Evolutionary conservation across 2,797 vertebrate species (phyloP).

Genomic region (Microhierax caerulescens): DNA sequence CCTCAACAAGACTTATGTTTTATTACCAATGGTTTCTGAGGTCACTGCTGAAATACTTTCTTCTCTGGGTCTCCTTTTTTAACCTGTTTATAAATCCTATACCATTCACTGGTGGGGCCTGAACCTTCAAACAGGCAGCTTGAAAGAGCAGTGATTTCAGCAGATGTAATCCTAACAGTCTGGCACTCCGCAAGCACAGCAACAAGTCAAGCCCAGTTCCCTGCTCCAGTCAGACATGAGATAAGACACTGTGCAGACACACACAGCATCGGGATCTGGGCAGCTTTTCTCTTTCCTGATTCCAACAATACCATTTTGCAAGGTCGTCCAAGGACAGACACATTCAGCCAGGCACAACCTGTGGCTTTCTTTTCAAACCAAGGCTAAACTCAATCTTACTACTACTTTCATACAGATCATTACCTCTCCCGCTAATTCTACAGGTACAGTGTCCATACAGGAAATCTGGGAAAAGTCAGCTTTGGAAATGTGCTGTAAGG

Average conservation of each 20-base stretch:
- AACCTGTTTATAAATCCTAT: not conserved
- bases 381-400: not conserved
- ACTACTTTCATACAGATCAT: not conserved
- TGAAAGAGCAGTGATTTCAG: not conserved
- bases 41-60: not conserved
- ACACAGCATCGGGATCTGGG: not conserved
- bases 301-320: slow-evolving; percentile 7
- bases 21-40: not conserved
- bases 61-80: not conserved
- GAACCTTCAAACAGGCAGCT: not conserved
- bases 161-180: not conserved
- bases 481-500: not conserved
- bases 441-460: not conserved
- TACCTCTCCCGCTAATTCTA: not conserved
- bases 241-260: slow-evolving; percentile 6
- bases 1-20: not conserved
- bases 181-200: not conserved
- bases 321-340: slow-evolving; percentile 43
- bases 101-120: not conserved
- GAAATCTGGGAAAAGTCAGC: not conserved
- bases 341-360: not conserved
- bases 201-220: not conserved
- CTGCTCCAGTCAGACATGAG: slow-evolving; percentile 22
- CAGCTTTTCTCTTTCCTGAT: not conserved
- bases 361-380: not conserved